Evolutionary conservation across 2,113 vertebrate species (phyloP).

Genomic region (Hippoglossus stenolepis): DNA sequence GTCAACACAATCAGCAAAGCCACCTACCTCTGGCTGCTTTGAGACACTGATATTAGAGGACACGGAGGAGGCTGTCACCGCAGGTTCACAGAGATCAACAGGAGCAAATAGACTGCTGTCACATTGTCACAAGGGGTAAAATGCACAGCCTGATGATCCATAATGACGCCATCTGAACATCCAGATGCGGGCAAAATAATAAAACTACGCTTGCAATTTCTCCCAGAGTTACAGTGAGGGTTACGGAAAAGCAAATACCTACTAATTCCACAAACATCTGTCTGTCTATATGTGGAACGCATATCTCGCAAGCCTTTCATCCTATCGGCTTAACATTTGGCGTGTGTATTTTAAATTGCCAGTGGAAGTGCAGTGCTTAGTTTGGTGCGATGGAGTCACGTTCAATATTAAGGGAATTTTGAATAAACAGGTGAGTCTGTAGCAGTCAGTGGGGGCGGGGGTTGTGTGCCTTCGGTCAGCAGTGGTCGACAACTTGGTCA

Average conservation of each 20-base stretch:
- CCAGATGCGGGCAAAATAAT: slow-evolving; percentile 11
- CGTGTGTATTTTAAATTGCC: too few relatives aligned
- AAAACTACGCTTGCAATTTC: neutral
- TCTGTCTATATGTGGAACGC: too few relatives aligned
- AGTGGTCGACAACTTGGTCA: too few relatives aligned
- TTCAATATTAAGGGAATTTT: too few relatives aligned
- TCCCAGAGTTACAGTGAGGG: neutral
- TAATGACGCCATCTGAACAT: neutral
- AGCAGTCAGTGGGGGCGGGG: too few relatives aligned
- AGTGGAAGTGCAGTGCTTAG: too few relatives aligned
- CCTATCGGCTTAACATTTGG: too few relatives aligned
- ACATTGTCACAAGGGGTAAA: neutral
- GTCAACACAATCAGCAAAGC: slow-evolving; percentile 47
- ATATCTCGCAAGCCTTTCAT: too few relatives aligned
- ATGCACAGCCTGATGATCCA: neutral
- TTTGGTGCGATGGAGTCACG: too few relatives aligned
- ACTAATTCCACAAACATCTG: too few relatives aligned
- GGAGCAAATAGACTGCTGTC: slow-evolving; percentile 10
- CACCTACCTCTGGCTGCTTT: slow-evolving; percentile 20
- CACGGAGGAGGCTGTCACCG: slow-evolving; percentile 1
- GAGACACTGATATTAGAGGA: slow-evolving; percentile 21
- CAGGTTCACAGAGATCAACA: slow-evolving; percentile 1
- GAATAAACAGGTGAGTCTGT: too few relatives aligned
- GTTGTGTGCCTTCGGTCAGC: too few relatives aligned
- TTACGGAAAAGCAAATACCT: neutral